A percentile compares a stretch with the other conserved stretches of the same genome.
Evolutionary conservation across 2,113 vertebrate species (phyloP).

Genomic region (Trinectes maculatus): DNA sequence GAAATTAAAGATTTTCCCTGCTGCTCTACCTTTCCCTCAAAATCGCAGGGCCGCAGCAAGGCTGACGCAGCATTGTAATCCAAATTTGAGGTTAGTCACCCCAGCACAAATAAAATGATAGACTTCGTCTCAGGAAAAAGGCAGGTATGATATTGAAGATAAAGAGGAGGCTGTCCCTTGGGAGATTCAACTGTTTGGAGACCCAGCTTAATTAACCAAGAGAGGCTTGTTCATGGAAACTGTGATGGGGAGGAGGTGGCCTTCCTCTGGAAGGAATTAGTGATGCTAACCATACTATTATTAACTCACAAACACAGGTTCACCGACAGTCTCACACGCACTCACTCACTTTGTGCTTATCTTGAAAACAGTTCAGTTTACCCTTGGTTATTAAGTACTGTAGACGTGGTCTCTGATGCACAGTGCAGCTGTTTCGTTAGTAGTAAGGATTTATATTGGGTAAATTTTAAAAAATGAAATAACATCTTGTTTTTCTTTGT

Average conservation of each 20-base stretch:
- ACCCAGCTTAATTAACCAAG: conserved; percentile 83
- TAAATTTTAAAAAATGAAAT: neutral
- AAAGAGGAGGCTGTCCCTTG: conserved; percentile 62
- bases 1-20: neutral
- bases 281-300: conserved; percentile 56
- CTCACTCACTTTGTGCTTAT: conserved; percentile 20
- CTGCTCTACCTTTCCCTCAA: neutral
- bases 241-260: conserved; percentile 61
- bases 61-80: conserved; percentile 32
- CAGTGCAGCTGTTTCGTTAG: neutral
- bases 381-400: neutral
- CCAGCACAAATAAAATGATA: conserved; percentile 33
- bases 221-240: conserved; percentile 81
- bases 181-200: conserved; percentile 72
- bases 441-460: neutral
- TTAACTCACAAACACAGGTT: conserved; percentile 65
- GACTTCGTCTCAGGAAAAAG: conserved; percentile 47
- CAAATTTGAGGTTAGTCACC: conserved; percentile 35
- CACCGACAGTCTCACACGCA: conserved; percentile 6
- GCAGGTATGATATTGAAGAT: conserved; percentile 52
- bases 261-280: conserved; percentile 50
- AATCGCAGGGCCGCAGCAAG: neutral
- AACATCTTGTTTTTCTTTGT: neutral
- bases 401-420: neutral
- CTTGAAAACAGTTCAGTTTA: conserved; percentile 8